phyloP scores from a whole-genome alignment of 1,140 invertebrate genomes.

The Cataglyphis hispanica region DNA sequence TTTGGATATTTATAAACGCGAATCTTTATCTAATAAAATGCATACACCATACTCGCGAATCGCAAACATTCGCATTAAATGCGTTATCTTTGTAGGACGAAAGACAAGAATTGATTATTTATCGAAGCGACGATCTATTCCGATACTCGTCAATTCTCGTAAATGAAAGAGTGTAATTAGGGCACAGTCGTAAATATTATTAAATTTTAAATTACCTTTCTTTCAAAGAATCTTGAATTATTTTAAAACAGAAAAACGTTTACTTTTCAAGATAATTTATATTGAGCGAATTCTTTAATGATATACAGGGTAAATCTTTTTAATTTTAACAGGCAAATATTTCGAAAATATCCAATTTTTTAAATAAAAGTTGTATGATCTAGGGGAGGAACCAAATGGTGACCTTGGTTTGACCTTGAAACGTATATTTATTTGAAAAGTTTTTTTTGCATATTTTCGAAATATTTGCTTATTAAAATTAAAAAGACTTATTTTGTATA shows the following conservation, averaged over 20 bases:
- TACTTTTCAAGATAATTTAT: neutral
- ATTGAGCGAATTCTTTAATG: neutral
- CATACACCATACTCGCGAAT: neutral
- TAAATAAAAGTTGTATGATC: too few relatives aligned
- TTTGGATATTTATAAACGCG: neutral
- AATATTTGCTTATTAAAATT: too few relatives aligned
- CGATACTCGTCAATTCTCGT: neutral
- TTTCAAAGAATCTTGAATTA: neutral
- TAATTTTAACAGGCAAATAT: too few relatives aligned
- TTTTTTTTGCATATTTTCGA: too few relatives aligned
- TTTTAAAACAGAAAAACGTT: neutral
- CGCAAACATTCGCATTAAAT: neutral
- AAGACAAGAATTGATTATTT: conserved; percentile 33
- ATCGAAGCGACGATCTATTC: neutral
- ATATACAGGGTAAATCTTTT: too few relatives aligned
- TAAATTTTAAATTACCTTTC: neutral
- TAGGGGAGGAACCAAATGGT: too few relatives aligned
- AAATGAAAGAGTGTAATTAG: neutral
- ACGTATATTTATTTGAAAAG: too few relatives aligned
- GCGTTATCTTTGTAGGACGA: conserved; percentile 39
- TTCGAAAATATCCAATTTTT: too few relatives aligned
- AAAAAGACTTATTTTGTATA: too few relatives aligned
- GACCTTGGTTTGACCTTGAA: too few relatives aligned
- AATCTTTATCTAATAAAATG: conserved; percentile 44
- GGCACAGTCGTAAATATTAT: neutral